A percentile compares a stretch with the other conserved stretches of the same genome.
phyloP scores from a whole-genome alignment of 2,888 invertebrate species.

The Thymelicus lineola region DNA sequence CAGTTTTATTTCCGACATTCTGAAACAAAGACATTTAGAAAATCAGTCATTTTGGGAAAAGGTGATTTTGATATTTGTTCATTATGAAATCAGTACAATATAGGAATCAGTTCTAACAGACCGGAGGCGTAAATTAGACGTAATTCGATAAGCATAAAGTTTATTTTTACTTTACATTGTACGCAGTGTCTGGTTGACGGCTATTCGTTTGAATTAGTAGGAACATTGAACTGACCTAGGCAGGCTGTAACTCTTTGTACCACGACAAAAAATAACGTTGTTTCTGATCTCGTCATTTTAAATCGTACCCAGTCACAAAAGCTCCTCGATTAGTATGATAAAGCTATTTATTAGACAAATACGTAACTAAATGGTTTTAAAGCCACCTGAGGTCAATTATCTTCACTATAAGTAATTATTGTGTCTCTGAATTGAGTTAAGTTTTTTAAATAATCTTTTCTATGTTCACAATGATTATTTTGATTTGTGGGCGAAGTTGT shows the following conservation, averaged over 20 bases:
- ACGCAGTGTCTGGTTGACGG: neutral
- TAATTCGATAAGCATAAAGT: neutral
- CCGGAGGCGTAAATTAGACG: slow-evolving; percentile 5
- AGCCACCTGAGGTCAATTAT: neutral
- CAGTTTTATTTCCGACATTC: too few relatives aligned
- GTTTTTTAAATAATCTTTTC: too few relatives aligned
- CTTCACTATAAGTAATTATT: neutral
- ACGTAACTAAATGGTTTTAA: neutral
- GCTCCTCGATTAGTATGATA: too few relatives aligned
- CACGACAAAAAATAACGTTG: slow-evolving; percentile 25
- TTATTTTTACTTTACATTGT: neutral
- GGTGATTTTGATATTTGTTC: too few relatives aligned
- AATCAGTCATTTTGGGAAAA: too few relatives aligned
- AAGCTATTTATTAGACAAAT: neutral
- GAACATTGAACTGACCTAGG: slow-evolving; percentile 26
- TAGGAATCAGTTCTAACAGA: too few relatives aligned
- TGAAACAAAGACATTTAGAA: too few relatives aligned
- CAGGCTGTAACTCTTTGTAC: slow-evolving; percentile 24
- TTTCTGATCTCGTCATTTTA: slow-evolving; percentile 17
- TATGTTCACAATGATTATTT: too few relatives aligned
- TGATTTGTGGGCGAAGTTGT: too few relatives aligned
- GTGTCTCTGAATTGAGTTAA: too few relatives aligned
- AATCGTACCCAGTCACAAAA: slow-evolving; percentile 3
- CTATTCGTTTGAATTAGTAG: slow-evolving; percentile 28
- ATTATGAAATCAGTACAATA: too few relatives aligned